A percentile compares a stretch with the other conserved stretches of the same genome.
Evolutionary conservation across 2,888 invertebrate genomes (phyloP).

Genomic region (Drepanosiphum platanoidis): DNA sequence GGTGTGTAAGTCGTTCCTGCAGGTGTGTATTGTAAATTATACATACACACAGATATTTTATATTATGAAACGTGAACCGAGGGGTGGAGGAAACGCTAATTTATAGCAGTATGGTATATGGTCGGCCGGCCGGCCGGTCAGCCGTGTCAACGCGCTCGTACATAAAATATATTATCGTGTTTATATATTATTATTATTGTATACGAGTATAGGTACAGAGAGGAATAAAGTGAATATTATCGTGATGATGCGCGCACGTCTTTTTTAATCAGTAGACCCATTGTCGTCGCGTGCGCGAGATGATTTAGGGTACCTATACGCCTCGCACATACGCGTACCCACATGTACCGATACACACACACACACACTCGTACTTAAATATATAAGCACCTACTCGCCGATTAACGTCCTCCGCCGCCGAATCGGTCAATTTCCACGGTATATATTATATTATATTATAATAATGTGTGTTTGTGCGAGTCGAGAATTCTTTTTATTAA

Average conservation of each 20-base stretch:
- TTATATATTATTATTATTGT: neutral
- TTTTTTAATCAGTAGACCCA: constrained; percentile 53
- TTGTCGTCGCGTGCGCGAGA: constrained; percentile 26
- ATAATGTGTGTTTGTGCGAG: too few relatives aligned
- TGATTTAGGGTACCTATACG: neutral
- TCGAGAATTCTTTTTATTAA: too few relatives aligned
- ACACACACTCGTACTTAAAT: too few relatives aligned
- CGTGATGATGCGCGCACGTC: neutral
- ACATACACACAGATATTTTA: neutral
- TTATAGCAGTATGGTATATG: neutral
- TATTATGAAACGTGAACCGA: neutral
- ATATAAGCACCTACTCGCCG: neutral
- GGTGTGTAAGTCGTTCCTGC: neutral
- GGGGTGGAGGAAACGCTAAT: constrained; percentile 39
- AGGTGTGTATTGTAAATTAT: neutral
- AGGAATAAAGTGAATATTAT: neutral
- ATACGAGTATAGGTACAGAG: neutral
- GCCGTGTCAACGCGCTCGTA: constrained; percentile 28
- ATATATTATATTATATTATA: too few relatives aligned
- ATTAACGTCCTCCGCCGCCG: neutral
- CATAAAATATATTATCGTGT: neutral
- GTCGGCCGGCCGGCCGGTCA: neutral
- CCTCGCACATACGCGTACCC: neutral
- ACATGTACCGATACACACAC: neutral
- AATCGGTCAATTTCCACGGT: neutral